Conservation (phyloP, 2,797 vertebrate genomes). For the Lophura swinhoii region DNA sequence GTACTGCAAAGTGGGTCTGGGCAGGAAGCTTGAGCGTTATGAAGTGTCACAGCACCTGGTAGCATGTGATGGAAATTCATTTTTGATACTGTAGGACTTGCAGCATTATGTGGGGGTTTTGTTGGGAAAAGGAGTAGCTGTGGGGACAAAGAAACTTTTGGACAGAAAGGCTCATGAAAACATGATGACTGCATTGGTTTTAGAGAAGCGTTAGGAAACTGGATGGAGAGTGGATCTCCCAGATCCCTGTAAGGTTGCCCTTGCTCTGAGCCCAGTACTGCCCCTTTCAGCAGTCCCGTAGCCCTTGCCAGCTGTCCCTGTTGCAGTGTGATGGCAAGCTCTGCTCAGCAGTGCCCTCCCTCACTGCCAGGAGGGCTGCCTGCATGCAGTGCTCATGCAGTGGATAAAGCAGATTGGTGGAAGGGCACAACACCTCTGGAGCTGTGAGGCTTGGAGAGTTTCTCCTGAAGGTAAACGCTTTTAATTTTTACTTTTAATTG, state of each 20-base stretch:
- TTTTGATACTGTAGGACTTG: not conserved
- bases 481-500: not conserved
- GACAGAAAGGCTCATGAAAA: not conserved
- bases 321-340: rapidly evolving
- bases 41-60: not conserved
- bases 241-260: not conserved
- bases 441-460: not conserved
- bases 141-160: not conserved
- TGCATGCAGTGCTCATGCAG: not conserved
- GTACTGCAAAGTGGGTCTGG: not conserved
- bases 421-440: not conserved
- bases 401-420: not conserved
- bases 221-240: not conserved
- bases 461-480: not conserved
- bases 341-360: not conserved
- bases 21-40: not conserved
- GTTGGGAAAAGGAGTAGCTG: not conserved
- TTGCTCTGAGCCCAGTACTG: not conserved
- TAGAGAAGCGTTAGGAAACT: not conserved
- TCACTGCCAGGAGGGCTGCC: rapidly evolving
- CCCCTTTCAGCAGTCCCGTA: not conserved
- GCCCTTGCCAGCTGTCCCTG: not conserved
- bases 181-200: not conserved
- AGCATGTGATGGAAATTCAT: not conserved
- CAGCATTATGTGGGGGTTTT: not conserved